Evolutionary conservation across 2,797 vertebrate species (phyloP).

Genomic region (Gila robusta): DNA sequence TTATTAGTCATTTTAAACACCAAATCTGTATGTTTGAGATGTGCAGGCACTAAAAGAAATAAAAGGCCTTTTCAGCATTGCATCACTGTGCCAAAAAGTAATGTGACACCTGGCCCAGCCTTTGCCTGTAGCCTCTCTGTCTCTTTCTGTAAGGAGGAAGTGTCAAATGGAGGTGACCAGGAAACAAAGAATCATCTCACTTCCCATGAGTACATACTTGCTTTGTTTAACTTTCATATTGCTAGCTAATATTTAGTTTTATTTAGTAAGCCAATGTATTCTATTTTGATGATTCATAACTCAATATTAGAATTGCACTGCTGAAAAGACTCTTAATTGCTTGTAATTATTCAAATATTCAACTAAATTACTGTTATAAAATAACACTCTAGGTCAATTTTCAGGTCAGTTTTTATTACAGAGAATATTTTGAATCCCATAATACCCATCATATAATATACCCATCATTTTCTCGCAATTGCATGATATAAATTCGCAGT

Average conservation of each 20-base stretch:
- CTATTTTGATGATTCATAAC: neutral
- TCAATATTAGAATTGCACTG: neutral
- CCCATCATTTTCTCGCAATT: too few species aligned
- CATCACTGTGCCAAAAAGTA: conserved; percentile 21
- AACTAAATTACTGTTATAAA: neutral
- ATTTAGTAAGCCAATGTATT: neutral
- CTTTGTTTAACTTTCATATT: conserved; percentile 68
- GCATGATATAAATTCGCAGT: too few species aligned
- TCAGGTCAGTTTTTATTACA: too few species aligned
- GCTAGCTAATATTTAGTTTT: conserved; percentile 20
- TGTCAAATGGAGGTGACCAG: conserved; percentile 69
- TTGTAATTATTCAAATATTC: neutral
- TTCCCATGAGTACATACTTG: conserved; percentile 65
- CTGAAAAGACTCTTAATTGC: neutral
- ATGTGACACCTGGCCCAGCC: conserved; percentile 44
- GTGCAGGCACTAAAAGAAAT: neutral
- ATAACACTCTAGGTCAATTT: neutral
- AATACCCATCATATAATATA: too few species aligned
- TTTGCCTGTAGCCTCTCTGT: conserved; percentile 29
- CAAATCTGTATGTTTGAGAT: neutral
- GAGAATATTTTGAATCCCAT: too few species aligned
- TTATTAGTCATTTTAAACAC: neutral
- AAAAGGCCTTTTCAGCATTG: conserved; percentile 5
- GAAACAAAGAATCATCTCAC: conserved; percentile 69
- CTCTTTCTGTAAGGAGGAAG: conserved; percentile 68